Conservation (phyloP, 2,888 invertebrate genomes). For the Campoplex nolae region DNA sequence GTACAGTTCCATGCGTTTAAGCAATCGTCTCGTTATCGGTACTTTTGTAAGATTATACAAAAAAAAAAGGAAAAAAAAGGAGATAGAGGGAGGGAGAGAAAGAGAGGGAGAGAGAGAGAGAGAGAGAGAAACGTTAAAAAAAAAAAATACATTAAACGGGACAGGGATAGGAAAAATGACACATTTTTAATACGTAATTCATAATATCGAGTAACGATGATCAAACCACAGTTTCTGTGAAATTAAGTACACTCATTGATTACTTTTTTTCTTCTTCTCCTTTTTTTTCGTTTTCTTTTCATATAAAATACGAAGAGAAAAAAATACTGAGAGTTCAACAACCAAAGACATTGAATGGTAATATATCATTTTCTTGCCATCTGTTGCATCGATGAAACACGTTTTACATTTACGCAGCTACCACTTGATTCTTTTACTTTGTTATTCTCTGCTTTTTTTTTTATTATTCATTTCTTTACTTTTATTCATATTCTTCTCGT, state of each 20-base stretch:
- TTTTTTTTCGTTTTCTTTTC: slow-evolving; percentile 68
- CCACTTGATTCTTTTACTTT: slow-evolving; percentile 59
- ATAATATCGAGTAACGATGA: slow-evolving; percentile 75
- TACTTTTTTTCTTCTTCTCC: slow-evolving; percentile 22
- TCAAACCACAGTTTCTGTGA: slow-evolving; percentile 79
- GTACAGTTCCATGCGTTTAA: slow-evolving; percentile 74
- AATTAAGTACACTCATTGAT: slow-evolving; percentile 82
- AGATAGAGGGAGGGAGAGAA: no score
- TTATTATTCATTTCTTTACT: slow-evolving; percentile 43
- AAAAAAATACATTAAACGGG: slow-evolving; percentile 46
- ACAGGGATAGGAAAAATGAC: slow-evolving; percentile 28
- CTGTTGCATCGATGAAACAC: slow-evolving; percentile 66
- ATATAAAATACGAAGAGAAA: slow-evolving; percentile 76
- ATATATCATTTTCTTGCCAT: slow-evolving; percentile 62
- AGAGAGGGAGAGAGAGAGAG: neutral
- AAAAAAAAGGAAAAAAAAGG: slow-evolving; percentile 42
- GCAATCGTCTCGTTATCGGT: slow-evolving; percentile 67
- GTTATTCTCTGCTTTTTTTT: neutral
- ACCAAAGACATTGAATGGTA: slow-evolving; percentile 71
- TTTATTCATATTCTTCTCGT: slow-evolving; percentile 60
- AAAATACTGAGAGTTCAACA: slow-evolving; percentile 83
- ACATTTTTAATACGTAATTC: slow-evolving; percentile 65
- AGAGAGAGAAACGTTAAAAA: slow-evolving; percentile 22
- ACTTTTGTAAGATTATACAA: slow-evolving; percentile 57
- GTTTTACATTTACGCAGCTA: slow-evolving; percentile 66